phyloP scores from a whole-genome alignment of 2,888 invertebrate species.

The Tetramorium bicarinatum region DNA sequence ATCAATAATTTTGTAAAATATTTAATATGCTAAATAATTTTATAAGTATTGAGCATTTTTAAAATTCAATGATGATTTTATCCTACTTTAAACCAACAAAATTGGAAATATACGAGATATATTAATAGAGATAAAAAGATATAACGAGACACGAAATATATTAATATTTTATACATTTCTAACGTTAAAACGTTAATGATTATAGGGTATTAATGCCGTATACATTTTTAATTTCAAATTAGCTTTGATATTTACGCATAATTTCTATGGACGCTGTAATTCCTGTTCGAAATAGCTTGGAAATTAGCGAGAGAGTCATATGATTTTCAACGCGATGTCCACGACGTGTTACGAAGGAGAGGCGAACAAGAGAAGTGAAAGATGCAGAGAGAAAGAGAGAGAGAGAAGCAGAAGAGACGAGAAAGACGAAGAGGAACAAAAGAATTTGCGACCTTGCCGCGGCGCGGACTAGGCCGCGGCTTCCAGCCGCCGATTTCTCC shows the following conservation, averaged over 20 bases:
- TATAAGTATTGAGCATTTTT: background rate
- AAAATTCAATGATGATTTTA: background rate
- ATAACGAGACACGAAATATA: background rate
- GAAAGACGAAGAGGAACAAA: conserved; percentile 50
- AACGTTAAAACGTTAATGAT: conserved; percentile 14
- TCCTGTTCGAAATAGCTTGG: background rate
- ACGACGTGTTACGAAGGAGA: conserved; percentile 42
- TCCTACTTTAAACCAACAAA: background rate
- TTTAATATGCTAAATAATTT: background rate
- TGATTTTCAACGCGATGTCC: conserved; percentile 21
- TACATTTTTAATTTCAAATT: background rate
- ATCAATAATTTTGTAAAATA: background rate
- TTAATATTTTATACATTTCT: background rate
- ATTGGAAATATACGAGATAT: background rate
- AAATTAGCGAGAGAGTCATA: conserved; percentile 16
- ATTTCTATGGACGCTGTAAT: background rate
- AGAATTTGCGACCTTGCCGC: conserved; percentile 76
- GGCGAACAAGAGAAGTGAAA: background rate
- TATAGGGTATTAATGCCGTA: background rate
- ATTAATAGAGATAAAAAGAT: too few relatives aligned
- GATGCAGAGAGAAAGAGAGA: background rate
- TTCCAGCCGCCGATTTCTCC: conserved; percentile 46
- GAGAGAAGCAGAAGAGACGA: conserved; percentile 30
- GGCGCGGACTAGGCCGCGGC: conserved; percentile 77
- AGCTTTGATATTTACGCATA: background rate